Base-by-base conservation (phyloP, 2,797 vertebrate genomes). In the Nyctalus aviator region DNA sequence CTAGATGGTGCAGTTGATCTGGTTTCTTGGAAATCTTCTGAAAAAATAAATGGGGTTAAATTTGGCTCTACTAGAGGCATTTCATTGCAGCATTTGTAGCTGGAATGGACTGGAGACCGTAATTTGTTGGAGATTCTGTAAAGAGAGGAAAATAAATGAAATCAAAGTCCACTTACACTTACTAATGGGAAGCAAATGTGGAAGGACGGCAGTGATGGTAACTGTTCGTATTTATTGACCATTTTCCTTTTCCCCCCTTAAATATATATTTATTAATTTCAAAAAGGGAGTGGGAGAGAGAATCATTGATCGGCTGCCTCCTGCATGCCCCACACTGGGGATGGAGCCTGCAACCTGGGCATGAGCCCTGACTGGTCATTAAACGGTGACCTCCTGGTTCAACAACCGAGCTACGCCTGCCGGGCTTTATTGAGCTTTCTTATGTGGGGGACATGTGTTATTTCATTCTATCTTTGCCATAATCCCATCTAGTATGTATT, bases 1-100 rank as follows among this genome's bases (percentile, higher is more conserved):
- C 20, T 84, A 66, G 44, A 64, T 53, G 44, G 41, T 79, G 35
- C n/a, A 30, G 18, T 79, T 30, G 35, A 35, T 69, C 14, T 35
- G 30, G 30, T 82, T 55, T 84, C 83, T 93, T 15, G 11, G 59
- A 89, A 93, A 76, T 46, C 59, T 27, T 86, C n/a, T 68, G 71
- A 1, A 17, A 62, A 37, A 32, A 44, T 32, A 46, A 73, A 68
- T 84, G 44, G 46, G 23, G 37, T 81, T 69, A 35, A 82, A 62
- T 82, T 75, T 53, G 62, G 68, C 44, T 76, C 89, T 32, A 69
- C 71, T 81, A 21, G 62, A 90, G 68, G 75, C 30, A 30, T 93
- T 44, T 86, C 50, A 76, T 37, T 76, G 69, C 32, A 76, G 57
- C 23, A 20, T 86, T 44, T 93, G 57, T 73, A 93, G 41, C 81